Base-by-base conservation (phyloP, 2,113 vertebrate species). In the Serranochromis macrocephalus region DNA sequence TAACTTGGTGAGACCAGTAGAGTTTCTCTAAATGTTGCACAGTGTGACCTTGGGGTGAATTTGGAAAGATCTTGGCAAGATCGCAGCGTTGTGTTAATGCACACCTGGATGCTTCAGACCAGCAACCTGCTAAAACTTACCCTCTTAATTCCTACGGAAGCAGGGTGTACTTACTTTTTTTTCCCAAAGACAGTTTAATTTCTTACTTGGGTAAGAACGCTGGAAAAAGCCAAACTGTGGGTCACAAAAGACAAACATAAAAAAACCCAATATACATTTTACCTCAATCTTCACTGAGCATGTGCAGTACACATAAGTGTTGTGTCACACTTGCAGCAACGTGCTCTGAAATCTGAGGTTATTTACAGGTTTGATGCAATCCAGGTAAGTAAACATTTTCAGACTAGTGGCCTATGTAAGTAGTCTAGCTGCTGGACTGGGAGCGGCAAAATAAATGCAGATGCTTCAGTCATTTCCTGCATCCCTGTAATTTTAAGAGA, bases 391-490 rank as follows among this genome's bases (percentile, higher is more conserved):
- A 49, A 49, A 49, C 16, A 78, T 78, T 78, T 78, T 49, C 71
- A 78, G 71, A 19, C 42, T 49, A 19, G 45, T 31, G 42, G 26
- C 17, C 26, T 49, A 31, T 31, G 24, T 49, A 78, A 78, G 45
- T 29, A 75, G 71, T 75, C 24, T 75, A 75, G 24, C 71, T 75
- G 42, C 38, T 47, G 42, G 19, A 19, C 71, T 17, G 42, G 9
- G 24, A 75, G 71, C 3, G 16, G 24, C 71, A 29, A 75, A 75
- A 47, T 47, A 29, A 75, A 75, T 45, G 42, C 24, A 49, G 71
- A 49, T 78, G 45, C 42, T 78, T 78, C 16, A 49, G 42, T 78
- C 71, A 78, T 78, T 78, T 78, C 42, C 71, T 78, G 71, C 71
- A 78, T 75, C 68, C 68, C 68, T 47, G 40, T 47, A 47, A 29